Evolutionary conservation across 2,797 vertebrate genomes (phyloP), one percentile per base, ranked within the genome.

Genomic region (Podargus strigoides): DNA sequence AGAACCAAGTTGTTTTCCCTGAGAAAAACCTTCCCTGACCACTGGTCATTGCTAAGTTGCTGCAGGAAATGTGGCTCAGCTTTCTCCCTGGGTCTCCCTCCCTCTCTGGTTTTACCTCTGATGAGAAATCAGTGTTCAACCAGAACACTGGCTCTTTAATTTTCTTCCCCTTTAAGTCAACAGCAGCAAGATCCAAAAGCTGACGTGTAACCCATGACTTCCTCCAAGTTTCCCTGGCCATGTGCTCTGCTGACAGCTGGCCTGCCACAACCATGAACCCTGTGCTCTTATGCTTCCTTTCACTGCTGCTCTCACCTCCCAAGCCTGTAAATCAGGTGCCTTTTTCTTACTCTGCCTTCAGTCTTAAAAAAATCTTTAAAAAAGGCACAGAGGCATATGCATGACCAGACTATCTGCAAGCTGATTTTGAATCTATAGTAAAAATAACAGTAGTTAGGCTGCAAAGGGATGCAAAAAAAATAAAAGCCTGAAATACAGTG

Each of bases 101-200:
- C 27, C 28, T 56, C 19, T 28, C 42, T 84, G 52, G 5, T 63
- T 81, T 86, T 67, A 49, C 6, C 16, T 79, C 56, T 74, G 52
- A 74, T 75, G 47, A 67, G 80, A 89, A 93, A 41, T 12, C 30
- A 66, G 12, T 0, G 0, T 60, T 64, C 22, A 52, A 34, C 4
- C n/a, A n/a, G n/a, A n/a, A n/a, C n/a, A n/a, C n/a, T n/a, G 30
- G 58, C 91, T 91, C 62, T 95, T 94, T 68, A 42, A 66, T 91
- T 86, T 87, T 94, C 76, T 95, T 94, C 64, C 75, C 24, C 59
- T 91, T 91, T 76, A 84, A 93, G 39, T 75, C 49, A 72, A 42
- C 21, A 47, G 4, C 46, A 63, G 46, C 0, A 0, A 70, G 13
- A 58, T 66, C 44, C 37, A 53, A 84, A 89, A 58, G 24, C 50